Conservation (phyloP, 2,888 invertebrate genomes). For the Spodoptera picta region DNA sequence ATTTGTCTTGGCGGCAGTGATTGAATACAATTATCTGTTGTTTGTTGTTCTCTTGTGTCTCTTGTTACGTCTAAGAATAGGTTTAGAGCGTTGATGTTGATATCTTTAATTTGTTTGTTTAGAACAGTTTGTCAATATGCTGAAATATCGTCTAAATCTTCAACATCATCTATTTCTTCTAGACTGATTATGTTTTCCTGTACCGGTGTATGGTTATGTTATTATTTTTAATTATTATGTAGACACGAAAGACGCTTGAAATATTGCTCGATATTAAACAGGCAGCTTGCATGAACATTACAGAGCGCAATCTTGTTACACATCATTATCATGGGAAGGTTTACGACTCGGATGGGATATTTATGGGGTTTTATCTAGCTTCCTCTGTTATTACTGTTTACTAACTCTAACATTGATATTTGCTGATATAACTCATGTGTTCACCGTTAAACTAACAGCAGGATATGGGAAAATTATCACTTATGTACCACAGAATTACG, state of each 20-base stretch:
- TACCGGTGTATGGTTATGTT: slow-evolving; percentile 1
- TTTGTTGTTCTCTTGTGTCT: slow-evolving; percentile 10
- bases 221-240: slow-evolving; percentile 16
- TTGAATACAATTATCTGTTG: slow-evolving; percentile 12
- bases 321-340: slow-evolving; percentile 60
- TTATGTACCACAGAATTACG: slow-evolving; percentile 40
- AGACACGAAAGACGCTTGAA: slow-evolving; percentile 17
- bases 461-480: slow-evolving; percentile 51
- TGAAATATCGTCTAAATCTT: too few relatives aligned
- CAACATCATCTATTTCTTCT: too few relatives aligned
- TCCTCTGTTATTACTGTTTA: slow-evolving; percentile 57
- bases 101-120: background rate
- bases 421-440: slow-evolving; percentile 49
- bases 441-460: slow-evolving; percentile 51
- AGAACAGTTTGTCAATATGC: too few relatives aligned
- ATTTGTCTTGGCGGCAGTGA: slow-evolving; percentile 39
- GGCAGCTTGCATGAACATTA: slow-evolving; percentile 36
- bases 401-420: slow-evolving; percentile 43
- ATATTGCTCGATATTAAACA: slow-evolving; percentile 22
- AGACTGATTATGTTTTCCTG: background rate
- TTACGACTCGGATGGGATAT: slow-evolving; percentile 56
- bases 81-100: background rate
- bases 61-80: slow-evolving; percentile 1
- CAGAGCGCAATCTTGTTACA: slow-evolving; percentile 50
- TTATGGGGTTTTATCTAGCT: slow-evolving; percentile 61